Conservation (phyloP, 2,797 vertebrate species). For the Eulemur mongoz region DNA sequence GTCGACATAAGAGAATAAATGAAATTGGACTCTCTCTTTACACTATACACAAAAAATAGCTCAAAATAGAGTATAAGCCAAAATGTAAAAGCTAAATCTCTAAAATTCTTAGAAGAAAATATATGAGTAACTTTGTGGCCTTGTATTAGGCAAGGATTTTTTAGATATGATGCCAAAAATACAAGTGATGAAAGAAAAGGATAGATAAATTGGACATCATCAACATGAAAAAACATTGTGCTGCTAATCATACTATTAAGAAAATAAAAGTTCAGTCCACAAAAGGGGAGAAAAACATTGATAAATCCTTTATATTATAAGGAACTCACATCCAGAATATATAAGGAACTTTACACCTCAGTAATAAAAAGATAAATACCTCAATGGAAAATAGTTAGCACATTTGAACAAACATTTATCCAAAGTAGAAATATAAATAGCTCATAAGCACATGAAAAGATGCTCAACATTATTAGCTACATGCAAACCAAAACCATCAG, state of each 20-base stretch:
- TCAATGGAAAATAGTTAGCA: background rate
- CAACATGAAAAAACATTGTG: background rate
- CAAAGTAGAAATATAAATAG: background rate
- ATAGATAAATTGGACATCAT: background rate
- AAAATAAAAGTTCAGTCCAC: background rate
- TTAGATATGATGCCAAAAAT: background rate
- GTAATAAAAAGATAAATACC: background rate
- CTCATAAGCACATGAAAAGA: background rate
- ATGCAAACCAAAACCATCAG: background rate
- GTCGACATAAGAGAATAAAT: background rate
- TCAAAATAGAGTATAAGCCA: background rate
- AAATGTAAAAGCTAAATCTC: background rate
- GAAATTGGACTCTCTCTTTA: background rate
- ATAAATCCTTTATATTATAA: background rate
- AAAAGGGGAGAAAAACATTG: background rate
- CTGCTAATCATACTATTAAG: background rate
- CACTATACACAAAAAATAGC: background rate
- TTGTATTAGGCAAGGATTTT: background rate
- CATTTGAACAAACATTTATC: background rate
- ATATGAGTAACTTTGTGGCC: background rate
- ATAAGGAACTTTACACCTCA: background rate
- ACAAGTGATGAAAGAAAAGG: background rate
- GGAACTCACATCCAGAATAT: background rate
- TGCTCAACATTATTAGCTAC: background rate
- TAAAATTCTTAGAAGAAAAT: background rate